These are phyloP conservation scores for Alexandromys oeconomus DNA, from an alignment of 2,797 vertebrate species.

Conservation along the genomic window DNA sequence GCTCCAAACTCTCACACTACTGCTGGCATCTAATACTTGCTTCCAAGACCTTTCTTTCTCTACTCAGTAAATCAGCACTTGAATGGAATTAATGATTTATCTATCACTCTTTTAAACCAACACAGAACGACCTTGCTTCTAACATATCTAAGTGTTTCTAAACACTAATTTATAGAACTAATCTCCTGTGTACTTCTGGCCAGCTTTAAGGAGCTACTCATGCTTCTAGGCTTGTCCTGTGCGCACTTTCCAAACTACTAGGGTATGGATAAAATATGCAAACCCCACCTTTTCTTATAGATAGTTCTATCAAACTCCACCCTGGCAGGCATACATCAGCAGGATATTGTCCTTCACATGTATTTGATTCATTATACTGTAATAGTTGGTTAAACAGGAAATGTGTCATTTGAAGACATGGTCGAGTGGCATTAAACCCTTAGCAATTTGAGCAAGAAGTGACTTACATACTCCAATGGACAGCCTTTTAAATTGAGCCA, in stretches of 20 bases:
- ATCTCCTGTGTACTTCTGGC: constrained; percentile 7
- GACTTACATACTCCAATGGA: constrained; percentile 14
- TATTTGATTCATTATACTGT: neutral
- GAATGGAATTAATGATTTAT: neutral
- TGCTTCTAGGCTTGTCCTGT: constrained; percentile 22
- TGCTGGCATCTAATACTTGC: constrained; percentile 32
- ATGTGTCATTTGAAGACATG: neutral
- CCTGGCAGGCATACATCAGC: neutral
- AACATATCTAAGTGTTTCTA: constrained; percentile 12
- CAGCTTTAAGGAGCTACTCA: constrained; percentile 76
- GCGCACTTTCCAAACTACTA: constrained; percentile 33
- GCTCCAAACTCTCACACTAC: constrained; percentile 7
- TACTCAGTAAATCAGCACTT: constrained; percentile 46
- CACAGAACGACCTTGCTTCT: constrained; percentile 36
- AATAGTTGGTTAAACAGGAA: neutral
- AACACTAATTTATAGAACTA: constrained; percentile 10
- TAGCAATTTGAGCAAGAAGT: neutral
- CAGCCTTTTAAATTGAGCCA: neutral
- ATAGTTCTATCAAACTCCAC: constrained; percentile 9
- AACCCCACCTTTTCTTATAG: constrained; percentile 2
- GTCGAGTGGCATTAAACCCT: constrained; percentile 34
- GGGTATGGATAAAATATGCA: neutral
- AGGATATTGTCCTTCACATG: neutral
- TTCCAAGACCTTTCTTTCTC: constrained; percentile 29
- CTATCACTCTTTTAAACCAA: constrained; percentile 47